Evolutionary conservation across 2,888 invertebrate genomes (phyloP).

Genomic region (Frankliniella intonsa): DNA sequence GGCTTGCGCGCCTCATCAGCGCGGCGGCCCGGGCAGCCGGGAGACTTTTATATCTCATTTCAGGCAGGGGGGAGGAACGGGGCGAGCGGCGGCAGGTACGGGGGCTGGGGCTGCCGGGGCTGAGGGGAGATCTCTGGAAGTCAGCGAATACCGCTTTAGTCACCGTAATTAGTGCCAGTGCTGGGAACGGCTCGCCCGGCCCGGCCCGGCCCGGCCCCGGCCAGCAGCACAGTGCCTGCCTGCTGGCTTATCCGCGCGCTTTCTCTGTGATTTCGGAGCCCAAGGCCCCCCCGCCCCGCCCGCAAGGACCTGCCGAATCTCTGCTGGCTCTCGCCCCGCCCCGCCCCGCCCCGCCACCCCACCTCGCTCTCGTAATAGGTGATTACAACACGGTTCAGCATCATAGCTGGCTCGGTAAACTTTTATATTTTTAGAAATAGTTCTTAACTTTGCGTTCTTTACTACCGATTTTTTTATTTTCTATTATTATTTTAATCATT

Average conservation of each 20-base stretch:
- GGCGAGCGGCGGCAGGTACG: too few species aligned
- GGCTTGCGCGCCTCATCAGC: neutral
- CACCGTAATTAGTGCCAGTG: constrained; percentile 5
- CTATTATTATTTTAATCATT: too few species aligned
- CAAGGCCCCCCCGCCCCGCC: neutral
- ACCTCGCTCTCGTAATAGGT: too few species aligned
- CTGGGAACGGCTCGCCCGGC: neutral
- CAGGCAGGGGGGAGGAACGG: too few species aligned
- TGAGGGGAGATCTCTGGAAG: neutral
- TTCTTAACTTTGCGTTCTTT: too few species aligned
- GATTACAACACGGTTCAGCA: too few species aligned
- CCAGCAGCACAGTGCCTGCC: neutral
- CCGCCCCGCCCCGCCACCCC: neutral
- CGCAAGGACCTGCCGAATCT: neutral
- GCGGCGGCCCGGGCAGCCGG: neutral
- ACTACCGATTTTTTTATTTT: too few species aligned
- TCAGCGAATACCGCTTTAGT: neutral
- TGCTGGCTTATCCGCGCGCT: neutral
- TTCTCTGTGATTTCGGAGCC: constrained; percentile 4
- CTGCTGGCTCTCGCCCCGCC: neutral
- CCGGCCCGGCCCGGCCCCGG: neutral
- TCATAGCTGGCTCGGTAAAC: too few species aligned
- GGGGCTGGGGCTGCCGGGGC: too few species aligned
- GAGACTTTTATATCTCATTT: neutral
- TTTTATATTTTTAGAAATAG: too few species aligned